Base-by-base conservation (phyloP, 2,888 invertebrate species). In the Papilio elwesi region DNA sequence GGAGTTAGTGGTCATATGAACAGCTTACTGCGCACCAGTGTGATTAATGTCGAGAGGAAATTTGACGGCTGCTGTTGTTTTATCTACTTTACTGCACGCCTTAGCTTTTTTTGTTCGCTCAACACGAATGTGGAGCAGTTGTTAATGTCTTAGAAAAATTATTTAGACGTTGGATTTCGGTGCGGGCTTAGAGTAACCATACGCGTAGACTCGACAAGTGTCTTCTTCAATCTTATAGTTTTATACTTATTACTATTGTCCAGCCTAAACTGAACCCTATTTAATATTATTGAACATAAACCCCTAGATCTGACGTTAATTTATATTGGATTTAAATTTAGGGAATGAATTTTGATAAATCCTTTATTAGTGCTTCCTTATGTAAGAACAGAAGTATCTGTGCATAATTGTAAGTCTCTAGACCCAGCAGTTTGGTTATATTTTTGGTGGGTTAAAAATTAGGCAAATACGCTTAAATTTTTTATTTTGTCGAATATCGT, bases 11-110 rank as follows among this genome's bases (percentile, higher is more conserved):
- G 90, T 74, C 82, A 87, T 85, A 78, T 77, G 74, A 87, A 73
- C 76, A 78, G 80, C 87, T 89, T 90, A 91, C 90, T 87, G 90
- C 90, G 89, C 87, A 88, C 90, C 87, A 87, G 90, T 88, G 88
- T 92, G 93, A 93, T 93, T 93, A 93, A 93, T 93, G 93, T 88
- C 89, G 86, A 85, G 85, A 91, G 91, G 88, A 93, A 93, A 93
- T 93, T 93, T 90, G 93, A 92, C 89, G 91, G 91, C 88, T 88
- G 92, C 90, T 91, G 92, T 92, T 92, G 92, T 93, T 91, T 92
- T 90, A 91, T 90, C 88, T 93, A 93, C 91, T 93, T 93, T 93
- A 88, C 92, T 88, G 91, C 93, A 92, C 92, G 93, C 91, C 90
- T 87, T 80, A 81, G 78, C 79, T 84, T 91, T 92, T 92, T 91